These are phyloP conservation scores for Euzophera pinguis DNA, from an alignment of 2,888 invertebrate genomes.

Conservation along the genomic window DNA sequence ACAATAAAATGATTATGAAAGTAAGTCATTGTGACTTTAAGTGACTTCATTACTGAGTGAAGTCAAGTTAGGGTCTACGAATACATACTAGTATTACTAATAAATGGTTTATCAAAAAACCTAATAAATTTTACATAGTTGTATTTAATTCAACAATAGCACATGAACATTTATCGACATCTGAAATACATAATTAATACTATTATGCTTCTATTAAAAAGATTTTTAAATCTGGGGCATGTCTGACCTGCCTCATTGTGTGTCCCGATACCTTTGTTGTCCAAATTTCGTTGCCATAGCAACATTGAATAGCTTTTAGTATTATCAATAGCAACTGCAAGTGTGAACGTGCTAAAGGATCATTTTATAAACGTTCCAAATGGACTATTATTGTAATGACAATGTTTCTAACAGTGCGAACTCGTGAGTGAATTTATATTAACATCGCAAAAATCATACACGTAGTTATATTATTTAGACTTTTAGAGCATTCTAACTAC, in stretches of 20 bases:
- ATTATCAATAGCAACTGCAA: neutral
- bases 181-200: too few relatives aligned
- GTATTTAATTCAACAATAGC: too few relatives aligned
- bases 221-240: neutral
- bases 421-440: conserved; percentile 21
- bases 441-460: neutral
- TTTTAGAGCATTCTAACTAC: conserved; percentile 5
- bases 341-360: neutral
- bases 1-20: too few relatives aligned
- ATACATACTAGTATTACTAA: too few relatives aligned
- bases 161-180: too few relatives aligned
- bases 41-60: too few relatives aligned
- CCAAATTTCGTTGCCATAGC: conserved; percentile 54
- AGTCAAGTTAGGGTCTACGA: too few relatives aligned
- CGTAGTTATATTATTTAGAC: conserved; percentile 3
- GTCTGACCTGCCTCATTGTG: conserved; percentile 3
- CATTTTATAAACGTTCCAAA: conserved; percentile 6
- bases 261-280: conserved; percentile 45
- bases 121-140: too few relatives aligned
- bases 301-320: conserved; percentile 63
- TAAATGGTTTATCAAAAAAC: too few relatives aligned
- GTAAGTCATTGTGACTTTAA: too few relatives aligned
- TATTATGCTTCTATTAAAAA: too few relatives aligned
- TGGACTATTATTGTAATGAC: conserved; percentile 17
- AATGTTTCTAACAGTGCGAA: conserved; percentile 17